Base-by-base conservation (phyloP, 2,888 invertebrate species). In the Diarsia dahlii region DNA sequence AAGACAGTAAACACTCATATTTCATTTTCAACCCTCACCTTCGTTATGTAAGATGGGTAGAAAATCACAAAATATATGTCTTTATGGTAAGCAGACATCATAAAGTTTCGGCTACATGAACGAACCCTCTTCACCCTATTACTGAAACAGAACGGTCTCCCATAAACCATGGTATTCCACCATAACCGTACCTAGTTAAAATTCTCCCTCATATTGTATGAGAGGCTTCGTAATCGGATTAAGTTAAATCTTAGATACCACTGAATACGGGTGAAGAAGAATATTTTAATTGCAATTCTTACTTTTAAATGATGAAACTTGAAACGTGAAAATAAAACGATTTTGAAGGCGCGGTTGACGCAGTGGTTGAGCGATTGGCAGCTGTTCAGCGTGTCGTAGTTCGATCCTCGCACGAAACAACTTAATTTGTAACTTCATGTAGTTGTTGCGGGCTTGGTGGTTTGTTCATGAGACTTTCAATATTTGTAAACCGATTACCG, bases 21-120 rank as follows among this genome's bases (percentile, higher is more conserved):
- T 54, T 63, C 54, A 56, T 13, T 15, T 76, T 60, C 4, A 46
- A 62, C 20, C 2, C 23, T 12, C 34, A 52, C 15, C 23, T 54
- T 39, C 13, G 28, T 77, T 54, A n/a, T 28, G 13, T 71, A 54
- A 58, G 18, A 66, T 28, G 20, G 34, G 48, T 13, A 23, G 20
- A 62, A 71, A 67, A 67, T 71, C 66, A 48, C 71, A 78, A 78
- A 76, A 76, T 56, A 2, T 52, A 71, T n/a, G 46, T 62, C n/a
- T 79, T 75, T 74, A 80, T 76, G 76, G 52, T 66, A 45, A 72
- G 50, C 15, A 63, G 45, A 63, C 65, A 39, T 54, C 73, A 52
- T 85, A 81, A 79, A 83, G n/a, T 73, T 50, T 66, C n/a, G 67
- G 52, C 18, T 52, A 75, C 82, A 68, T 73, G 71, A 65, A 72